These are phyloP conservation scores for Paguma larvata DNA, from an alignment of 2,797 vertebrate genomes.

Conservation along the genomic window DNA sequence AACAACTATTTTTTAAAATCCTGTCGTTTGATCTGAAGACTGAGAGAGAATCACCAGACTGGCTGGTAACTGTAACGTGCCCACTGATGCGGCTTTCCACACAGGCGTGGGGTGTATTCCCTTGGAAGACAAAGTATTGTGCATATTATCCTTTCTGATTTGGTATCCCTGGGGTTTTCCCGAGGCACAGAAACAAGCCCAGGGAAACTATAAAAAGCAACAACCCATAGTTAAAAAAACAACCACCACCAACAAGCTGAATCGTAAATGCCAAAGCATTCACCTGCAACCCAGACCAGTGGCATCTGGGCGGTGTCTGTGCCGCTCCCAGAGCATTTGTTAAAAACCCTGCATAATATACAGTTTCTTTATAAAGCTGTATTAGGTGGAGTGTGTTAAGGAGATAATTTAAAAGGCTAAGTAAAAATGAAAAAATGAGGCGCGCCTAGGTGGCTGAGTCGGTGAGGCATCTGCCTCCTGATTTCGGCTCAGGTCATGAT, in stretches of 20 bases:
- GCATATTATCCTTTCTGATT: slow-evolving; percentile 30
- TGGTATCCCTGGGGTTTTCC: slow-evolving; percentile 9
- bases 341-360: background rate
- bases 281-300: background rate
- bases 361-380: background rate
- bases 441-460: no score
- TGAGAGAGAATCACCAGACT: background rate
- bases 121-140: background rate
- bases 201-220: slow-evolving; percentile 34
- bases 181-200: slow-evolving; percentile 41
- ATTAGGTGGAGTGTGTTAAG: background rate
- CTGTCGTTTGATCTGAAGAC: slow-evolving; percentile 16
- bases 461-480: no score
- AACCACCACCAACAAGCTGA: background rate
- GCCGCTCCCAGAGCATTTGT: background rate
- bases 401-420: background rate
- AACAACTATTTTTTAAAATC: background rate
- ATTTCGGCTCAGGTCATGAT: no score
- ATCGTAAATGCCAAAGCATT: background rate
- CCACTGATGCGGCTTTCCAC: background rate
- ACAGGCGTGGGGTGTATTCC: background rate
- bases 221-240: background rate
- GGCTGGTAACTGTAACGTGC: rapidly evolving
- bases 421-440: background rate
- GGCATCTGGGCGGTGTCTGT: background rate